Conservation (phyloP, 1,140 invertebrate genomes). For the Nymphalis io region DNA sequence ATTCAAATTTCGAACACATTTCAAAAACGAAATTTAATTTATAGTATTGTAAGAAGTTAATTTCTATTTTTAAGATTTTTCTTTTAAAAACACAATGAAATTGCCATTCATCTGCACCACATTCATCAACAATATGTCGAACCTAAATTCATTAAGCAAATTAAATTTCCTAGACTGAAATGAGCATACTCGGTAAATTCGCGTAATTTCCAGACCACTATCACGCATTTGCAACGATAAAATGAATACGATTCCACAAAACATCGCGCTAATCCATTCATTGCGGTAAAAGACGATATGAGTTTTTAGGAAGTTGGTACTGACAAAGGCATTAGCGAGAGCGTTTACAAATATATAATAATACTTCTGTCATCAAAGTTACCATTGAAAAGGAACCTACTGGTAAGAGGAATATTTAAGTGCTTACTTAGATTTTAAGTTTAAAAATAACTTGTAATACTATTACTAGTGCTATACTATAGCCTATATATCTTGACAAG, state of each 20-base stretch:
- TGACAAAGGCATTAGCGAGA: background rate
- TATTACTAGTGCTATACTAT: no score
- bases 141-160: constrained; percentile 18
- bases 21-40: no score
- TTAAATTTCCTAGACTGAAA: constrained; percentile 8
- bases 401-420: no score
- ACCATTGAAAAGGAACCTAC: no score
- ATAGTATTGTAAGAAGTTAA: no score
- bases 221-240: constrained; percentile 20
- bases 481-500: no score
- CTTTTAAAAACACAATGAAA: background rate
- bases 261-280: constrained; percentile 28
- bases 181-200: constrained; percentile 13
- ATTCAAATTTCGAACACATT: background rate
- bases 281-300: constrained; percentile 30
- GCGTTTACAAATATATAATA: background rate
- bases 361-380: background rate
- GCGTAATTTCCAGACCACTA: constrained; percentile 11
- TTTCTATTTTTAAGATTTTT: no score
- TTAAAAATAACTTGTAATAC: no score
- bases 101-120: background rate
- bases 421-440: no score
- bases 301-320: background rate
- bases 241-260: constrained; percentile 27
- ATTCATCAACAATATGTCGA: background rate